Conservation (phyloP, 2,797 vertebrate species). For the Sarcoramphus papa region DNA sequence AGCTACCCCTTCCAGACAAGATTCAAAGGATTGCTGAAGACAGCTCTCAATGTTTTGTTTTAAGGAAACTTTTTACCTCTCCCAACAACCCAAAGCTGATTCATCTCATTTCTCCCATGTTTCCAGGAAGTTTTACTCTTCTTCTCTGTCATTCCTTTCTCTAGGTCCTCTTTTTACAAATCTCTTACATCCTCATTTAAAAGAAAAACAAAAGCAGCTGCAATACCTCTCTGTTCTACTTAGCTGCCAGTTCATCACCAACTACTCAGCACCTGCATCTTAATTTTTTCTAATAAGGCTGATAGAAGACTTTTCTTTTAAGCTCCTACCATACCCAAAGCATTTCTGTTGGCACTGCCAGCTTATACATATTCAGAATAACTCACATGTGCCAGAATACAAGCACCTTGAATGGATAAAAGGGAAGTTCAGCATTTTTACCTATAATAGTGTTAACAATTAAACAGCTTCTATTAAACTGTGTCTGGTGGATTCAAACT, state of each 20-base stretch:
- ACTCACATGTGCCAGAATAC: neutral
- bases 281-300: neutral
- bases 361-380: neutral
- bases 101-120: neutral
- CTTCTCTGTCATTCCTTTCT: neutral
- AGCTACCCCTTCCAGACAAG: neutral
- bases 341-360: neutral
- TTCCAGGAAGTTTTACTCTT: neutral
- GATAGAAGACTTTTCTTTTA: neutral
- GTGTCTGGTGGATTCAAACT: neutral
- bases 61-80: neutral
- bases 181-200: neutral
- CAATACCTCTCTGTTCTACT: neutral
- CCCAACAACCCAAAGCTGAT: neutral
- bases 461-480: neutral
- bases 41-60: neutral
- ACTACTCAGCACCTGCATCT: neutral
- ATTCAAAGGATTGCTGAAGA: neutral
- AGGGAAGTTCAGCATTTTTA: neutral
- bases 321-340: neutral
- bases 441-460: neutral
- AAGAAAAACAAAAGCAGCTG: neutral
- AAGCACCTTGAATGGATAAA: neutral
- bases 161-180: neutral
- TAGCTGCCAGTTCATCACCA: neutral